phyloP scores from a whole-genome alignment of 2,888 invertebrate genomes.

The Tetanocera ferruginea region DNA sequence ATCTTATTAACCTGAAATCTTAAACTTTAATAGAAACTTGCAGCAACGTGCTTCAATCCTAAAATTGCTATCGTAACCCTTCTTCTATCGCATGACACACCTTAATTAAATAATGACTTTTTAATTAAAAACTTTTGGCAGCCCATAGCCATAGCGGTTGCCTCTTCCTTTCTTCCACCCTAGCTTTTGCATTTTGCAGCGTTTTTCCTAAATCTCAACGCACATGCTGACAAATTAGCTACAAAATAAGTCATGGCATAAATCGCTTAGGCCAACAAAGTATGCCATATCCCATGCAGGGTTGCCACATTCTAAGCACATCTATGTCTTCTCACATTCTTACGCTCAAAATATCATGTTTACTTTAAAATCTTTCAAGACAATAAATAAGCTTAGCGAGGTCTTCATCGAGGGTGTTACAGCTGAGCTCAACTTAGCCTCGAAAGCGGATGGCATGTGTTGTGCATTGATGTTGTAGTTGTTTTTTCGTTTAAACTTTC shows the following conservation, averaged over 20 bases:
- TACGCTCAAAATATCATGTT: slow-evolving; percentile 27
- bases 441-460: neutral
- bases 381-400: slow-evolving; percentile 24
- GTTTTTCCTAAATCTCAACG: neutral
- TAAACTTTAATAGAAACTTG: too few species aligned
- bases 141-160: neutral
- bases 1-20: too few species aligned
- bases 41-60: too few species aligned
- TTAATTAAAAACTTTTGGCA: slow-evolving; percentile 9
- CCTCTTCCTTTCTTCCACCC: neutral
- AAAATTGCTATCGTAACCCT: too few species aligned
- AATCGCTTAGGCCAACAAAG: slow-evolving; percentile 52
- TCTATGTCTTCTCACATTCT: neutral
- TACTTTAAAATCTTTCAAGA: slow-evolving; percentile 38
- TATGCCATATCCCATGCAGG: neutral
- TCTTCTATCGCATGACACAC: too few species aligned
- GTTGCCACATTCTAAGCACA: neutral
- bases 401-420: neutral
- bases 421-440: neutral
- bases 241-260: slow-evolving; percentile 62
- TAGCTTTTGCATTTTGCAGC: neutral
- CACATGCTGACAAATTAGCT: slow-evolving; percentile 60
- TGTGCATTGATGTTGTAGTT: neutral
- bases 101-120: neutral
- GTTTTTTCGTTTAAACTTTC: neutral